Base-by-base conservation (phyloP, 2,113 vertebrate genomes). In the Semnopithecus entellus region DNA sequence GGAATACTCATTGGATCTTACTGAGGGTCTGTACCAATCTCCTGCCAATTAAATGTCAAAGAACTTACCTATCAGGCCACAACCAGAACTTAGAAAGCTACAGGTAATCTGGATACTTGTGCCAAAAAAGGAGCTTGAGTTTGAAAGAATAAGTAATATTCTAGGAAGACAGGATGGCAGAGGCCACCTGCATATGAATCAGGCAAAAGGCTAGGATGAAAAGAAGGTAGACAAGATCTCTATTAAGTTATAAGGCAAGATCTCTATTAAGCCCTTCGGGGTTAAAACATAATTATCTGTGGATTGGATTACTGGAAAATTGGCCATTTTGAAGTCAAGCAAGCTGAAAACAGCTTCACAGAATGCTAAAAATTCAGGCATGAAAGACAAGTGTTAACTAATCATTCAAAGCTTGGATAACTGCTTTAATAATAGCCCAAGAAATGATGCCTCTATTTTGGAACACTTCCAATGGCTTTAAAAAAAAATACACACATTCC, bases 251-350 rank as follows among this genome's bases (percentile, higher is more conserved):
- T n/a, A 68, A 64, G 61, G 61, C 61, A 64, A 64, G 12, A 64
- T 93, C 40, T 0, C 61, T 72, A 76, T 80, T 96, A 94, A 87
- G 89, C 64, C 86, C 83, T 95, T 90, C 91, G 85, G 90, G 90
- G 72, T 95, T 97, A 91, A 97, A 97, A 94, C 79, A 88, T 93
- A 93, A 97, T 97, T 97, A 97, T 91, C 61, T 93, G 86, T 92
- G 87, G 73, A 95, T 89, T 83, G 45, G 70, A 94, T 96, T 95
- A 75, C 68, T 91, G 61, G 79, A 85, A 97, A 97, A 96, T 91
- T 89, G 57, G 73, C 55, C 73, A 93, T 73, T 97, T 96, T 97
- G 91, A 97, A 97, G 91, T 95, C 43, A 93, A 89, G 59, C 16
- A 83, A 86, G 61, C 78, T 97, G 66, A 94, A 98, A 98, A 96